Percentiles rank a stretch among this genome's conserved stretches.
These are phyloP conservation scores for Alfaro cultratus DNA, from an alignment of 2,797 vertebrate genomes.

Conservation along the genomic window DNA sequence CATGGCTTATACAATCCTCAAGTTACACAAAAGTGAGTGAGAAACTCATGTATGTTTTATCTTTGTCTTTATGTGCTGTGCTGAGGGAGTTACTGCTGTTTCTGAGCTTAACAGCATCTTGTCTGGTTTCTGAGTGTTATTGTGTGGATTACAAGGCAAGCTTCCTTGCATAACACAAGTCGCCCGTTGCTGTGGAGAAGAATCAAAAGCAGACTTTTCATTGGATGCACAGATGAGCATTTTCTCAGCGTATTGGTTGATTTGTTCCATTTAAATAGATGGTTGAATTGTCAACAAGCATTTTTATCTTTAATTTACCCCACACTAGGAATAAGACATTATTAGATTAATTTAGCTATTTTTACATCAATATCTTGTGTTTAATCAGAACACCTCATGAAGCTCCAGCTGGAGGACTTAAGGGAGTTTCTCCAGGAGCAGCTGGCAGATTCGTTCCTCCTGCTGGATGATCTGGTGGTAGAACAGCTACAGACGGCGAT, in stretches of 20 bases:
- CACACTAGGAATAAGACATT: background rate
- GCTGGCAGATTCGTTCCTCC: slow-evolving; percentile 78
- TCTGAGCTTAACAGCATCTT: too few species aligned
- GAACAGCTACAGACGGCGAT: slow-evolving; percentile 84
- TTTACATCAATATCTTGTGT: slow-evolving; percentile 14
- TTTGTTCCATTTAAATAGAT: slow-evolving; percentile 7
- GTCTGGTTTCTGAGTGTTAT: slow-evolving; percentile 7
- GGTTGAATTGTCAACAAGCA: background rate
- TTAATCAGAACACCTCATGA: slow-evolving; percentile 83
- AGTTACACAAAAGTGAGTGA: slow-evolving; percentile 90
- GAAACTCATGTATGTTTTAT: slow-evolving; percentile 7
- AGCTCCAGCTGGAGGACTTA: slow-evolving; percentile 85
- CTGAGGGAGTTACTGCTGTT: background rate
- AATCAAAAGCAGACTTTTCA: slow-evolving; percentile 54
- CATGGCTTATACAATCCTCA: slow-evolving; percentile 88
- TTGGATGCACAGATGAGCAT: slow-evolving; percentile 50
- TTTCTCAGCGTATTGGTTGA: slow-evolving; percentile 28
- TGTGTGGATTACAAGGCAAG: slow-evolving; percentile 40
- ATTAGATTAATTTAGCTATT: slow-evolving; percentile 9
- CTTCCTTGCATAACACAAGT: slow-evolving; percentile 70
- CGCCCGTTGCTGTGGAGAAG: slow-evolving; percentile 70
- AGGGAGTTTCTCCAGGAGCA: slow-evolving; percentile 88
- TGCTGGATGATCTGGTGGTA: slow-evolving; percentile 81
- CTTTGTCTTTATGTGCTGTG: slow-evolving; percentile 6
- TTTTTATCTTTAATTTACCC: background rate